Percentiles rank a stretch among this genome's conserved stretches.
These are phyloP conservation scores for Tokudaia muenninki DNA, from an alignment of 2,797 vertebrate genomes.

Conservation along the genomic window DNA sequence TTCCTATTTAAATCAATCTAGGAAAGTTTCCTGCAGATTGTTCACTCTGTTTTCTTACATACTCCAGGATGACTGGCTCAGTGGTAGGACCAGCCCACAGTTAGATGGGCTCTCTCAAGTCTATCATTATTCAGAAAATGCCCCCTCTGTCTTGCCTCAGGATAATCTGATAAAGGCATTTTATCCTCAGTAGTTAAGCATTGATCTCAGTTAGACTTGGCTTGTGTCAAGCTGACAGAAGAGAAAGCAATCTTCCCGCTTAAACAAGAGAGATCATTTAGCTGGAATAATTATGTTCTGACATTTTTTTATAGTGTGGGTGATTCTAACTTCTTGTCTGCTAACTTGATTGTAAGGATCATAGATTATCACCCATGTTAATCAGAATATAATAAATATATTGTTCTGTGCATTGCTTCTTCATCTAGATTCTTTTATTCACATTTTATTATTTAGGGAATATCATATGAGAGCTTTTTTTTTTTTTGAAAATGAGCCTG, in stretches of 20 bases:
- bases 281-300: background rate
- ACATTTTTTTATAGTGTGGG: background rate
- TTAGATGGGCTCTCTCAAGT: background rate
- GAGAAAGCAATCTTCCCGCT: no score
- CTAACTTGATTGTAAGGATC: background rate
- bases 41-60: background rate
- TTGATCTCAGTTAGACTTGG: background rate
- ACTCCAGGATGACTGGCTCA: background rate
- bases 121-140: background rate
- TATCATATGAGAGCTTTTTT: background rate
- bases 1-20: background rate
- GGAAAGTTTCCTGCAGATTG: background rate
- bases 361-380: background rate
- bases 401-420: background rate
- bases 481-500: background rate
- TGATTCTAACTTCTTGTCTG: background rate
- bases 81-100: background rate
- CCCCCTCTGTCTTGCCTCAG: background rate
- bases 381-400: background rate
- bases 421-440: background rate
- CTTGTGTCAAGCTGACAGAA: background rate
- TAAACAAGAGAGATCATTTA: background rate
- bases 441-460: background rate
- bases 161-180: background rate
- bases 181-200: background rate